Evolutionary conservation across 92 coral and sea anemone species (phyloP).

Genomic region (Blastomussa wellsi): DNA sequence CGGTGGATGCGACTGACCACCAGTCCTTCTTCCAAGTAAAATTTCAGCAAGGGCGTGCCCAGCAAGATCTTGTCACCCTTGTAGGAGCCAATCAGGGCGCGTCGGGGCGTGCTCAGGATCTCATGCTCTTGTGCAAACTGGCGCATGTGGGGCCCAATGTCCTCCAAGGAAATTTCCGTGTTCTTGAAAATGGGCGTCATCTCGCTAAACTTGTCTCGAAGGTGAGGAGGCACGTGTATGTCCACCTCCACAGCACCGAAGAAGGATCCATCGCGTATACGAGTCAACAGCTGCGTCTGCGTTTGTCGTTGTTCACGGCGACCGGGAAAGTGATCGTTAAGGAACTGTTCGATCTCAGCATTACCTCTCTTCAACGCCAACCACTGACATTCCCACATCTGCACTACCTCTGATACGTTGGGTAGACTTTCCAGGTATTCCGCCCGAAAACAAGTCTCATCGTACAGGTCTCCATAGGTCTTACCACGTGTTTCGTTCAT

Average conservation of each 20-base stretch:
- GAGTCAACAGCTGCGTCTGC: too few species aligned
- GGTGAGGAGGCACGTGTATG: constrained; percentile 37
- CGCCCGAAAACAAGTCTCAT: too few species aligned
- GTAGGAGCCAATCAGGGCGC: neutral
- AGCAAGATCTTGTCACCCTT: neutral
- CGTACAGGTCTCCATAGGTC: neutral
- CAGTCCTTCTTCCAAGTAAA: neutral
- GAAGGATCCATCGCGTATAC: too few species aligned
- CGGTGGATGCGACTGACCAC: neutral
- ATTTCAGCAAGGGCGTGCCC: neutral
- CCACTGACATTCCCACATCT: neutral
- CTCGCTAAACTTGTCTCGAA: constrained; percentile 24
- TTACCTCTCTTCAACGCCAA: neutral
- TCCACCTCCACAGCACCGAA: constrained; percentile 28
- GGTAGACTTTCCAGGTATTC: too few species aligned
- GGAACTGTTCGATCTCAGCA: neutral
- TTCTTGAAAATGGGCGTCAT: constrained; percentile 48
- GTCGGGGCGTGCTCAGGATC: neutral
- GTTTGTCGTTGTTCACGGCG: too few species aligned
- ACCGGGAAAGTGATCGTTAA: neutral
- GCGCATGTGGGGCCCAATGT: constrained; percentile 42
- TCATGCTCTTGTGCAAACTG: neutral
- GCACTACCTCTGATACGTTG: neutral
- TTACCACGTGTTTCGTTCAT: neutral
- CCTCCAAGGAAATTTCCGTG: constrained; percentile 15